Conservation (phyloP, 2,888 invertebrate species). For the Azorinus chamasolen region DNA sequence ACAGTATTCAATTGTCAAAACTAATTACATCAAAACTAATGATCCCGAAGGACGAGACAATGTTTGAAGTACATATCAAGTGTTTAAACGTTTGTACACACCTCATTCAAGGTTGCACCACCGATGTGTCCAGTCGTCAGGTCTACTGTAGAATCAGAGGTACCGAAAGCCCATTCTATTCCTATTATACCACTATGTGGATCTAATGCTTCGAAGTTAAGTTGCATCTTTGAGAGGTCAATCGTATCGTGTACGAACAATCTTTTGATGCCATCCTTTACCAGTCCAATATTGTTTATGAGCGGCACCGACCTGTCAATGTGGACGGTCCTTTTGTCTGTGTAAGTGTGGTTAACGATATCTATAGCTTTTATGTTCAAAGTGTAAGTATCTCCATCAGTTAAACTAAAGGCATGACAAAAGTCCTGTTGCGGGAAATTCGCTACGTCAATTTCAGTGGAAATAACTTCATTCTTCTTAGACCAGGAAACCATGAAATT, state of each 20-base stretch:
- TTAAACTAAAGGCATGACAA: conserved; percentile 28
- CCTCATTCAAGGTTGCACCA: no score
- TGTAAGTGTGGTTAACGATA: conserved; percentile 48
- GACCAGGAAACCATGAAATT: conserved; percentile 35
- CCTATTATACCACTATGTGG: conserved; percentile 67
- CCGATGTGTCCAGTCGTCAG: conserved; percentile 2
- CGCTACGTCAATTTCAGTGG: conserved; percentile 1
- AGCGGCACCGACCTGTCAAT: conserved; percentile 64
- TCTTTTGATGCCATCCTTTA: conserved; percentile 46
- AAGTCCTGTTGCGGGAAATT: conserved; percentile 40
- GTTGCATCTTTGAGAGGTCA: conserved; percentile 65
- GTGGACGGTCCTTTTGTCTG: conserved; percentile 52
- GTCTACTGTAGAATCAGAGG: conserved; percentile 16
- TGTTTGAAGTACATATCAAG: no score
- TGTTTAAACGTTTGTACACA: no score
- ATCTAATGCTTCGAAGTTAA: conserved; percentile 65
- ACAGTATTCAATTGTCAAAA: no score
- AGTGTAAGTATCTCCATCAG: conserved; percentile 60
- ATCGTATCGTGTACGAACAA: conserved; percentile 62
- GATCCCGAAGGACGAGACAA: no score
- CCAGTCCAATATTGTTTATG: conserved; percentile 61
- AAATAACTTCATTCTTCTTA: not conserved
- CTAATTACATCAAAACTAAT: no score
- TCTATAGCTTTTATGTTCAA: conserved; percentile 61
- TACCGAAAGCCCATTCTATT: conserved; percentile 67